Conservation (phyloP, 2,797 vertebrate genomes). For the Aeoliscus strigatus region DNA sequence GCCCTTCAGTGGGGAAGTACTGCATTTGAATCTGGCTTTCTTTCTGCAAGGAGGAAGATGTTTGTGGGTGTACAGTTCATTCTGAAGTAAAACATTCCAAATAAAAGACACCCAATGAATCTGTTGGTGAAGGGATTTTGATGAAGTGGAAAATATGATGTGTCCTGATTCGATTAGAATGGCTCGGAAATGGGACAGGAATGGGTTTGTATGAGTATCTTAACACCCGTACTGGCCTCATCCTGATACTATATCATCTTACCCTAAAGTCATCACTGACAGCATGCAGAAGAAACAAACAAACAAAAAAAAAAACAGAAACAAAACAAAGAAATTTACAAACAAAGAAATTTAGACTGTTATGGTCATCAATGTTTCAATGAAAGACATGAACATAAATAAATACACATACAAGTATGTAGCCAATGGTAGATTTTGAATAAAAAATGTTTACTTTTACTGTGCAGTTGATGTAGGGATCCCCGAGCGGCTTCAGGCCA, state of each 20-base stretch:
- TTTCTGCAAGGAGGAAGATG: constrained; percentile 66
- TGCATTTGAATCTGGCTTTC: constrained; percentile 62
- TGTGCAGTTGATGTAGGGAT: constrained; percentile 82
- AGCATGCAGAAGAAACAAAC: constrained; percentile 79
- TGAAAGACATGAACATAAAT: constrained; percentile 36
- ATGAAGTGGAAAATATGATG: constrained; percentile 22
- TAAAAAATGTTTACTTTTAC: constrained; percentile 79
- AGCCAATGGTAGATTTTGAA: constrained; percentile 3
- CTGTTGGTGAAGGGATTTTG: constrained; percentile 24
- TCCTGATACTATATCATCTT: constrained; percentile 73
- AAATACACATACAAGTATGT: constrained; percentile 31
- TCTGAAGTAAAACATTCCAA: not conserved
- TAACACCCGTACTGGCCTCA: constrained; percentile 48
- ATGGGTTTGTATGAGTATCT: constrained; percentile 29
- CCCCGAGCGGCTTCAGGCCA: constrained; percentile 83
- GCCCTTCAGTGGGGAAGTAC: constrained; percentile 80
- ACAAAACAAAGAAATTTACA: constrained; percentile 49
- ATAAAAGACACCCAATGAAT: constrained; percentile 24
- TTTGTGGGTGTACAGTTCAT: no score
- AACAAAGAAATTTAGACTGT: constrained; percentile 45
- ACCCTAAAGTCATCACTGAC: constrained; percentile 83
- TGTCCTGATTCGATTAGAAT: constrained; percentile 23
- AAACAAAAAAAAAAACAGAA: constrained; percentile 59
- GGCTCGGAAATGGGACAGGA: constrained; percentile 32
- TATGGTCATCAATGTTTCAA: constrained; percentile 22